These are phyloP conservation scores for Eueides isabella DNA, from an alignment of 1,140 invertebrate genomes.

Conservation along the genomic window DNA sequence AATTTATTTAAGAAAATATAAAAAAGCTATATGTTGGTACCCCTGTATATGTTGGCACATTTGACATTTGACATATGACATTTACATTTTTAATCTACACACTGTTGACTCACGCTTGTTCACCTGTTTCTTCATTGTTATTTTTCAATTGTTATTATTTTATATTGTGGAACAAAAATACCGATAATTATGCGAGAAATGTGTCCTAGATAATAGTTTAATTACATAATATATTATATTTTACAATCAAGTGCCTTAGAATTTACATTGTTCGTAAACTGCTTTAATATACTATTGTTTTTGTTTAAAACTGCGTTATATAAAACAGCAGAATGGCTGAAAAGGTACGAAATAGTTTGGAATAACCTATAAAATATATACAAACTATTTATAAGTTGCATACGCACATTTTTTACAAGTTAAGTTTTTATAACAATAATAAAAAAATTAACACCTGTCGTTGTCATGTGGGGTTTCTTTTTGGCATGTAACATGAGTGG, in stretches of 20 bases:
- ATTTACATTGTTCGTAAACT: slow-evolving; percentile 20
- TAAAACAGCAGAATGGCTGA: slow-evolving; percentile 44
- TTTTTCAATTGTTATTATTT: slow-evolving; percentile 24
- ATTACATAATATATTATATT: neutral
- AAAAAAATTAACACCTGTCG: slow-evolving; percentile 54
- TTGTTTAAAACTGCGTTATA: neutral
- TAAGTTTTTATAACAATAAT: neutral
- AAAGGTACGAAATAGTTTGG: slow-evolving; percentile 44
- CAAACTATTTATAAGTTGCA: slow-evolving; percentile 11
- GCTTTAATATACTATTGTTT: slow-evolving; percentile 4
- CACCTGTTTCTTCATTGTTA: slow-evolving; percentile 20
- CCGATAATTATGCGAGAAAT: neutral
- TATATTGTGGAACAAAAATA: neutral
- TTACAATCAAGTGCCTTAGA: slow-evolving; percentile 24
- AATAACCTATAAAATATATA: neutral
- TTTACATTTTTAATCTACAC: slow-evolving; percentile 3
- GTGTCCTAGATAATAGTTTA: neutral
- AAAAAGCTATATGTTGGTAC: no score
- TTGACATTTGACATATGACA: slow-evolving; percentile 17
- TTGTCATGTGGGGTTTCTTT: slow-evolving; percentile 43
- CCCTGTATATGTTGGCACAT: neutral
- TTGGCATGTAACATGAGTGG: slow-evolving; percentile 46
- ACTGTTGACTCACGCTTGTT: slow-evolving; percentile 33
- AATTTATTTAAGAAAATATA: no score
- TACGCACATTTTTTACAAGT: neutral